These are phyloP conservation scores for Calephelis perditalis DNA, from an alignment of 2,888 invertebrate species.

Conservation along the genomic window DNA sequence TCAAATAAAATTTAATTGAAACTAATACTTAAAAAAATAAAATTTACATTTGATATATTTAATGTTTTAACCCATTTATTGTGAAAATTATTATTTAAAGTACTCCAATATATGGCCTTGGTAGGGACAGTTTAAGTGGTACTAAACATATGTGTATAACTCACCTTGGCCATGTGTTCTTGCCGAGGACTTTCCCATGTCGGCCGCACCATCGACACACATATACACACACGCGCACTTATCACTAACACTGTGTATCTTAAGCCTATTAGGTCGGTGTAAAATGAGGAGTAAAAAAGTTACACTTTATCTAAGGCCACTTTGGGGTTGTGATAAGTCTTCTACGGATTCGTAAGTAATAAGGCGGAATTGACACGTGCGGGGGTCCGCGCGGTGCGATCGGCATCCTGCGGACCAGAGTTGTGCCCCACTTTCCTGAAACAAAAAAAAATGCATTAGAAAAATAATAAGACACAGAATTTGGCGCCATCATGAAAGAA, in stretches of 20 bases:
- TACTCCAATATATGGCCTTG: slow-evolving; percentile 20
- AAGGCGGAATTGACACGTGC: slow-evolving; percentile 64
- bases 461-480: slow-evolving; percentile 16
- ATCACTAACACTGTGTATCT: slow-evolving; percentile 65
- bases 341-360: slow-evolving; percentile 66
- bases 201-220: slow-evolving; percentile 76
- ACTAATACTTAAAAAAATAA: too few species aligned
- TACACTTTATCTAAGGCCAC: slow-evolving; percentile 75
- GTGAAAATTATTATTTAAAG: slow-evolving; percentile 4
- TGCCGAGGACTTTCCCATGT: slow-evolving; percentile 79
- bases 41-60: too few species aligned
- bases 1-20: too few species aligned
- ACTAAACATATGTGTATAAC: slow-evolving; percentile 39
- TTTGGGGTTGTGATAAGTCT: slow-evolving; percentile 66
- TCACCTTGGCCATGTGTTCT: slow-evolving; percentile 79
- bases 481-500: too few species aligned
- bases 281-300: slow-evolving; percentile 73
- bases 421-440: slow-evolving; percentile 60
- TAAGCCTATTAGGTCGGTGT: slow-evolving; percentile 69
- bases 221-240: slow-evolving; percentile 65
- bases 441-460: slow-evolving; percentile 58
- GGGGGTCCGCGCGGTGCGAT: slow-evolving; percentile 77
- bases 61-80: not conserved
- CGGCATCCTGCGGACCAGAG: slow-evolving; percentile 70
- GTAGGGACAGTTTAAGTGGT: slow-evolving; percentile 44